Base-by-base conservation (phyloP, 2,888 invertebrate genomes). In the Hypomecis punctinalis region DNA sequence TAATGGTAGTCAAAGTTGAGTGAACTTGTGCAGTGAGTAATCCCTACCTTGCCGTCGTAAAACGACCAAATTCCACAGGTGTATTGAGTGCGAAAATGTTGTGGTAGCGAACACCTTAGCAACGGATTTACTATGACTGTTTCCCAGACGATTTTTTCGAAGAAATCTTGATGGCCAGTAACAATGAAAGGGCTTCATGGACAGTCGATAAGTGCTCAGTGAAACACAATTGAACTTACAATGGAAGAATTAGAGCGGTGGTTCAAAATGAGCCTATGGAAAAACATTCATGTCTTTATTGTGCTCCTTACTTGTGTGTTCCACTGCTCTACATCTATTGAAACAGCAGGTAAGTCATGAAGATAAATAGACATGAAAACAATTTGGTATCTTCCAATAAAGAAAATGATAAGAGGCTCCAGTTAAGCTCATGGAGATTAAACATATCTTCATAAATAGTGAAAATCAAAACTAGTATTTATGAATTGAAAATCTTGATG, bases 241-340 rank as follows among this genome's bases (percentile, higher is more conserved):
- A 91, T 91, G 91, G 91, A 92, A 89, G 91, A 91, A 83, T 77
- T 89, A 70, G 91, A 91, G 79, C 86, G 90, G 84, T 86, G 85
- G 83, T 79, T 75, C 82, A 90, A 88, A 73, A 92, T 93, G 92
- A 76, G 75, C 82, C 71, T 77, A 68, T 78, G 73, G 71, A 85
- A 79, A 77, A 75, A 81, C 75, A 77, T 69, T 77, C 76, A 81
- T 71, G 74, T 78, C 72, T 77, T 82, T 65, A 59, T 86, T 51
- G 68, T 89, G 70, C 71, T 86, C 35, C 67, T 70, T 13, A 56
- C 58, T 39, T 58, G 66, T 55, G 42, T 70, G 40, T 63, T 77
- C 61, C 74, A 79, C 67, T 68, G 77, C 57, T 72, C 81, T 68
- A 69, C 80, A 61, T 76, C 86, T 67, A 76, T 82, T 69, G 88